These are phyloP conservation scores for Meandrusa payeni DNA, from an alignment of 2,888 invertebrate species.

Conservation along the genomic window DNA sequence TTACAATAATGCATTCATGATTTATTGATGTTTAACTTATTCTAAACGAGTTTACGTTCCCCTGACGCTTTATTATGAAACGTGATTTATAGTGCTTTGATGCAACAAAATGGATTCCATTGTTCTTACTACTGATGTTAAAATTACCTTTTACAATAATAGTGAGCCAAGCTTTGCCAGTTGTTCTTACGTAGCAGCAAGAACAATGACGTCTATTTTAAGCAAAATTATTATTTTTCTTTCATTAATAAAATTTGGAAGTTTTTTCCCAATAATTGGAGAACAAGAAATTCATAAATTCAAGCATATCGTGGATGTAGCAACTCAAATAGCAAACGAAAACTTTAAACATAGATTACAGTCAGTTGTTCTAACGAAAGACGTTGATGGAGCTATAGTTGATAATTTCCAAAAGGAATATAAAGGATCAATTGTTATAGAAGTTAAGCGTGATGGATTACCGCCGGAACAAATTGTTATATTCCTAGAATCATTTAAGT, in stretches of 20 bases:
- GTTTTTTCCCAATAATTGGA: neutral
- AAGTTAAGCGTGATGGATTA: slow-evolving; percentile 39
- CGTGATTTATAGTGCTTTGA: slow-evolving; percentile 42
- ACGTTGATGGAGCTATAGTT: slow-evolving; percentile 41
- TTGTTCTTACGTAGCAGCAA: neutral
- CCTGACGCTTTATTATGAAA: slow-evolving; percentile 33
- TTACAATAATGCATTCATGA: no score
- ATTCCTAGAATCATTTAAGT: slow-evolving; percentile 45
- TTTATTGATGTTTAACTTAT: no score
- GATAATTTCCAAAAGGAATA: slow-evolving; percentile 45
- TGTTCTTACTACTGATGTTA: neutral
- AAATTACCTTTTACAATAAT: no score
- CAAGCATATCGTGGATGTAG: slow-evolving; percentile 39
- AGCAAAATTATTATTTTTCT: neutral
- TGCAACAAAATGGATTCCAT: slow-evolving; percentile 17
- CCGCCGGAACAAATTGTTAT: slow-evolving; percentile 51
- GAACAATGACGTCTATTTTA: neutral
- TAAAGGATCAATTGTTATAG: slow-evolving; percentile 49
- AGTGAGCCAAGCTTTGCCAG: slow-evolving; percentile 7
- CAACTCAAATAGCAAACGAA: slow-evolving; percentile 45
- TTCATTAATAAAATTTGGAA: neutral
- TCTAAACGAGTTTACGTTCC: no score
- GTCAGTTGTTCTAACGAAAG: slow-evolving; percentile 44
- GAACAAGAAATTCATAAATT: slow-evolving; percentile 25
- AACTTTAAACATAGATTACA: slow-evolving; percentile 47